Evolutionary conservation across 2,888 invertebrate genomes (phyloP), one percentile per base, ranked within the genome.

Genomic region (Drosophila infuscata): DNA sequence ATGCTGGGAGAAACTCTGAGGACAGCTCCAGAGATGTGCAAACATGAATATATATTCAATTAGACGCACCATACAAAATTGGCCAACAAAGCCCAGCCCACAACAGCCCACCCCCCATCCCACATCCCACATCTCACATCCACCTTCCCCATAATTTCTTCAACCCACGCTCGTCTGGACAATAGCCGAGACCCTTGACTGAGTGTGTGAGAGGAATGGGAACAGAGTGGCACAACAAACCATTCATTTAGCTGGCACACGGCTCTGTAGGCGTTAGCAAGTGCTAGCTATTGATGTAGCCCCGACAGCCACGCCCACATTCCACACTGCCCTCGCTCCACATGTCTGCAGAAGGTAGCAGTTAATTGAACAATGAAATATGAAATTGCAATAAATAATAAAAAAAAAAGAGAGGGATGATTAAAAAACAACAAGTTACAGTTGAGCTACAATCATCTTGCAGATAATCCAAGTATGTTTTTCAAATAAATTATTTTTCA

Each of bases 331-430:
- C 59, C 32, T 25, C 48, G 25, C 43, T 15, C n/a, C 29, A 43
- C 46, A 60, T 46, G 52, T 29, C 48, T 62, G 59, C 15, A 29
- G 66, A 79, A 74, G 81, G 81, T 74, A 67, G 74, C 73, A 76
- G 59, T 82, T 87, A 88, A 88, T 87, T 88, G 81, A 83, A 88
- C 87, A 88, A 87, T 81, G 81, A 76, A 79, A 70, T 66, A 69
- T 71, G 70, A 79, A 79, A 68, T 80, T 78, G 77, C 49, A 15
- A 68, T 66, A 52, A 52, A 69, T 48, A 69, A 69, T 67, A 38
- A 66, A 63, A 30, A 20, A 25, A 38, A 66, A 63, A 30, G 29
- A 25, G 20, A 63, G 5, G 15, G 30, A n/a, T 17, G 15, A 43
- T 51, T 51, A 3, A 7, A 35, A 25, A 29, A 32, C 20, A n/a